Evolutionary conservation across 2,888 invertebrate genomes (phyloP), one percentile per base, ranked within the genome.

Genomic region (Yponomeuta sedellus): DNA sequence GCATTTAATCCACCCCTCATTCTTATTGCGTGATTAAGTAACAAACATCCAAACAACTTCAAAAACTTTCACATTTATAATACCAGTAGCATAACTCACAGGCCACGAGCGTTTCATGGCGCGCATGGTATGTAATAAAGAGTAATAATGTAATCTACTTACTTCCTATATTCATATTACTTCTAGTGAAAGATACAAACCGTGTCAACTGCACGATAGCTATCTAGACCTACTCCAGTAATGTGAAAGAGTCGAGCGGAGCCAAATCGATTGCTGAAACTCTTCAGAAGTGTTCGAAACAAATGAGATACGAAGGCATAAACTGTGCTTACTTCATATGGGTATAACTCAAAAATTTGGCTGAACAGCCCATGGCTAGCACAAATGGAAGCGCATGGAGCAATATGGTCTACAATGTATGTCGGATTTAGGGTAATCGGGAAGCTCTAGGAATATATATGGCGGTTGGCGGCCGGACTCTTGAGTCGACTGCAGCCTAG

Each of bases 301-400:
- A 79, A 81, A 82, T 81, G 77, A 77, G 76, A 82, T 79, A 76
- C 73, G 77, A 75, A 75, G 80, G 77, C 83, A 84, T 88, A 88
- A 87, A 88, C 82, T 81, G 79, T 80, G 80, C 84, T 83, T 81
- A 78, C 79, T 83, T 84, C 82, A 76, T 83, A 80, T 73, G 77
- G 75, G 73, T 70, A 83, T 88, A 84, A 86, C 79, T 88, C 82
- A 88, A 88, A 88, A 87, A 87, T 85, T 87, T 87, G 88, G 88
- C 87, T 80, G 75, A 77, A 73, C 70, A 80, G 77, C 79, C 77
- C 75, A 78, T 76, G 78, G 75, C 76, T 71, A 73, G 77, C 75
- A 79, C 78, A 81, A 82, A 81, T 83, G 79, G 82, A 80, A 81
- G 77, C 77, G 80, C 78, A 71, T 75, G 71, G 69, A 77, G 79